Evolutionary conservation across 2,888 invertebrate species (phyloP).

Genomic region (Temnothorax unifasciatus): DNA sequence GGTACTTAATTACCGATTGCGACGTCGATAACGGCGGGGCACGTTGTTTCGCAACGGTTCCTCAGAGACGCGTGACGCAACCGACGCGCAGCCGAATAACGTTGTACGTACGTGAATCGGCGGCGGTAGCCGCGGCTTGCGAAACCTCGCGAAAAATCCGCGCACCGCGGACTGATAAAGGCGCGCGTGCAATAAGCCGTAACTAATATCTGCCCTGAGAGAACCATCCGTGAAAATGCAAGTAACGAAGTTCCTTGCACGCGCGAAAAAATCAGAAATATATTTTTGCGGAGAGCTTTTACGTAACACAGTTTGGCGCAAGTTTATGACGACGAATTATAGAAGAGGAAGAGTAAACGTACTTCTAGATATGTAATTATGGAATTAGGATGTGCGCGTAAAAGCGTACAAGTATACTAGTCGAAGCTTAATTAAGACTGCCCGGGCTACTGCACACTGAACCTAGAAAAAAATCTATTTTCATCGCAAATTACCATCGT

Average conservation of each 20-base stretch:
- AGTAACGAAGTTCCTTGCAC: no score
- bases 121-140: conserved; percentile 48
- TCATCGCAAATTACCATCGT: background rate
- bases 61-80: conserved; percentile 40
- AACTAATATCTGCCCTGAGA: conserved; percentile 4
- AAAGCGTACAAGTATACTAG: background rate
- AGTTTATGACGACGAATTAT: background rate
- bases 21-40: conserved; percentile 60
- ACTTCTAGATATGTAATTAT: background rate
- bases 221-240: background rate
- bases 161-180: conserved; percentile 47
- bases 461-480: conserved; percentile 2
- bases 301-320: background rate
- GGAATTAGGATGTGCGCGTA: background rate
- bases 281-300: background rate
- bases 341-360: background rate
- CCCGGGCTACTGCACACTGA: background rate
- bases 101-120: conserved; percentile 15
- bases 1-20: conserved; percentile 71
- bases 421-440: conserved; percentile 4
- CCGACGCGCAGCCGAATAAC: conserved; percentile 45
- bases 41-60: conserved; percentile 65
- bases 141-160: conserved; percentile 60
- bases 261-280: background rate
- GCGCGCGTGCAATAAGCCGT: conserved; percentile 14